Evolutionary conservation across 2,888 invertebrate genomes (phyloP).

Genomic region (Resseliella maxima): DNA sequence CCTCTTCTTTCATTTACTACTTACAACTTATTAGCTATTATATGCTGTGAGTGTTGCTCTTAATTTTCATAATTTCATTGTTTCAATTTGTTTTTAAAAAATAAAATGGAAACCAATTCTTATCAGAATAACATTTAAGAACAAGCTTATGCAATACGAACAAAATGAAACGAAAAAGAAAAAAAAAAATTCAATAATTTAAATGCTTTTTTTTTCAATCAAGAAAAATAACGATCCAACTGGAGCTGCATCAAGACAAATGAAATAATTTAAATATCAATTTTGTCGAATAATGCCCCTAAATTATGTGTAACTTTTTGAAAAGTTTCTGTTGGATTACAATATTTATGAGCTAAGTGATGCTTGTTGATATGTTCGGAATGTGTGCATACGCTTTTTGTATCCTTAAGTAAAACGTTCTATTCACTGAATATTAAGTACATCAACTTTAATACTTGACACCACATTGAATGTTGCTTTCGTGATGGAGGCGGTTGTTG

Average conservation of each 20-base stretch:
- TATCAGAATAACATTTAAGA: constrained; percentile 25
- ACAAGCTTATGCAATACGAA: constrained; percentile 23
- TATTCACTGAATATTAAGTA: constrained; percentile 10
- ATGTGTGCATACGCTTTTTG: background rate
- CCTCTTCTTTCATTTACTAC: too few relatives aligned
- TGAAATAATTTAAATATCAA: background rate
- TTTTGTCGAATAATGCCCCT: constrained; percentile 1
- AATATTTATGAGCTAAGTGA: background rate
- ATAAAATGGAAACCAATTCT: background rate
- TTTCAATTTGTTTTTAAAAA: background rate
- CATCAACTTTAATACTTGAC: constrained; percentile 24
- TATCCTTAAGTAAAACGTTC: background rate
- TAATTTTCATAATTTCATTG: background rate
- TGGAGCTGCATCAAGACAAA: background rate
- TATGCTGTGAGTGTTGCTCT: constrained; percentile 2
- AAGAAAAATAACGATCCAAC: background rate
- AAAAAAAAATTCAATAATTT: constrained; percentile 21
- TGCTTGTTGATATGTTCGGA: constrained; percentile 28
- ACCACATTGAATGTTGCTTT: background rate
- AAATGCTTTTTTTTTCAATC: constrained; percentile 14
- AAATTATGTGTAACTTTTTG: background rate
- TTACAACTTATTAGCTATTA: constrained; percentile 1
- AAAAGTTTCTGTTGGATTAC: background rate
- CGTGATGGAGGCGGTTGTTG: constrained; percentile 31
- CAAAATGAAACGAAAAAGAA: background rate